Base-by-base conservation (phyloP, 2,797 vertebrate genomes). In the Hypotaenidia philippensis region DNA sequence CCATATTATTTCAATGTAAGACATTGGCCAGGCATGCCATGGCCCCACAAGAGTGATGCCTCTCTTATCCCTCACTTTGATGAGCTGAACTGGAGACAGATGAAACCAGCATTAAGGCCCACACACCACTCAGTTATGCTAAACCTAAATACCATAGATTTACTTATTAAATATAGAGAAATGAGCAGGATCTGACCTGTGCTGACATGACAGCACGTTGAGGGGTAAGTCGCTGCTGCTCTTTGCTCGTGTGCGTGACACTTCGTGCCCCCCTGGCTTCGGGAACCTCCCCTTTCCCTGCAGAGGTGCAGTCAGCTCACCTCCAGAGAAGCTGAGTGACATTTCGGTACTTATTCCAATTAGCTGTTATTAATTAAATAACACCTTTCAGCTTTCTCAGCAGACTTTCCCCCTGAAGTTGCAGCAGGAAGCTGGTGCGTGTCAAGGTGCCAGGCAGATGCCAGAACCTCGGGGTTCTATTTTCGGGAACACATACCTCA, bases 311-410 rank as follows among this genome's bases (percentile, higher is more conserved):
- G 29, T 31, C 69, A 10, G 27, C 69, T 83, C 64, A 77, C 78
- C 75, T 44, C 45, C 71, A 31, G 75, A 78, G 63, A 23, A 69
- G 55, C 84, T 14, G 89, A 83, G 44, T 45, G 87, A 81, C 85
- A 79, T 34, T 21, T 10, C 0, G 1, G 59, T 41, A 53, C 72
- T 86, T 83, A 72, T 49, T 87, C 80, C 72, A 86, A 96, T 94
- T 59, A 79, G 32, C 74, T 77, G 94, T 81, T 88, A 82, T 91
- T 96, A 96, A 86, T 94, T 95, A 94, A 94, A 84, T 94, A 75
- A 86, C 85, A 92, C 85, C 89, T 93, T 94, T 81, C 91, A 79
- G 72, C 79, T 56, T 52, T 59, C 91, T 86, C 5, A 7, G 68
- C 87, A 83, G 87, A 50, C 70, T 84, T 64, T 2, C 14, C 25